These are phyloP conservation scores for Apus apus DNA, from an alignment of 2,113 vertebrate species.

Conservation along the genomic window DNA sequence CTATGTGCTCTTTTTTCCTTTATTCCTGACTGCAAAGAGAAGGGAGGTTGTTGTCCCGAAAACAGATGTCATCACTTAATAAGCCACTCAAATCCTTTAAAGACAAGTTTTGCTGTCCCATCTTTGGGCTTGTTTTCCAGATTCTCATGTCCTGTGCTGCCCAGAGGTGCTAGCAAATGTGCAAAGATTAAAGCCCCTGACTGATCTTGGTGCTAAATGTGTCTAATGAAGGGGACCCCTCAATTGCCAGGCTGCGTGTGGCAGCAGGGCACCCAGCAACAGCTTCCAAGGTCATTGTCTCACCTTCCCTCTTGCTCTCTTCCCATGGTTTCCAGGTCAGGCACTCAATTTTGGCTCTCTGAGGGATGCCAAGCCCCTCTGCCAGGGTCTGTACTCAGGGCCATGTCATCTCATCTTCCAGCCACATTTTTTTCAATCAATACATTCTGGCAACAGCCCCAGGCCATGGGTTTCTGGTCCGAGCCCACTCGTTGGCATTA, in stretches of 20 bases:
- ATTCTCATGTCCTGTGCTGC: not conserved
- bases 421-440: not conserved
- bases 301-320: not conserved
- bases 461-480: not conserved
- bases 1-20: conserved; percentile 24
- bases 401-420: not conserved
- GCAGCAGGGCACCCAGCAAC: not conserved
- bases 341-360: not conserved
- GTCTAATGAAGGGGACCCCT: not conserved
- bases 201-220: not conserved
- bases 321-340: not conserved
- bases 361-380: not conserved
- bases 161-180: not conserved
- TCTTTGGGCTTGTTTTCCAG: not conserved
- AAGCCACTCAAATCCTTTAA: conserved; percentile 47
- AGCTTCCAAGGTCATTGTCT: not conserved
- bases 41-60: conserved; percentile 25
- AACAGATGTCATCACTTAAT: conserved; percentile 41
- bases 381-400: not conserved
- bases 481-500: not conserved
- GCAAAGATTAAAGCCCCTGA: not conserved
- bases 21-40: conserved; percentile 37
- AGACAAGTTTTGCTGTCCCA: conserved; percentile 32
- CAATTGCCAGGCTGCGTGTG: not conserved
- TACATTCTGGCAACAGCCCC: not conserved